Evolutionary conservation across 2,888 invertebrate genomes (phyloP).

Genomic region (Lasioglossum pauxillum): DNA sequence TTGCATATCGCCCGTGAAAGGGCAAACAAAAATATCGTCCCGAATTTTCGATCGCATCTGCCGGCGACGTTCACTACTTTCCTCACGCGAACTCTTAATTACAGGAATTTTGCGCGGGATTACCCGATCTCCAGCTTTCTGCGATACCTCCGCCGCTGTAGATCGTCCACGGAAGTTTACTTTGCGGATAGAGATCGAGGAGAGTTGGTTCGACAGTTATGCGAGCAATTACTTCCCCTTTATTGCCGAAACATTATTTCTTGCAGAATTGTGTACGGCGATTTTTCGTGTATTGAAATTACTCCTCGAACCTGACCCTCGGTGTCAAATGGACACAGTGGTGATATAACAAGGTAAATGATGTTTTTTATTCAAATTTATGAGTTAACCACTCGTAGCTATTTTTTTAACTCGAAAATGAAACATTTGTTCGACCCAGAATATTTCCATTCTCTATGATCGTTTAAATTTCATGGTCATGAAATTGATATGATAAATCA

Average conservation of each 20-base stretch:
- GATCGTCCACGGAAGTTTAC: neutral
- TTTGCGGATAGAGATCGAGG: neutral
- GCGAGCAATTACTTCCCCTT: neutral
- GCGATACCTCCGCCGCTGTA: neutral
- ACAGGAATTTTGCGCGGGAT: neutral
- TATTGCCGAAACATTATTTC: neutral
- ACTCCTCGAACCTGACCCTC: no score
- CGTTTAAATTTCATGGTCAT: no score
- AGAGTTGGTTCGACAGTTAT: neutral
- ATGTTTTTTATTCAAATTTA: no score
- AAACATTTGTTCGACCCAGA: no score
- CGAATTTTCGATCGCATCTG: neutral
- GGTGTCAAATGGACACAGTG: no score
- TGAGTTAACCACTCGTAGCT: no score
- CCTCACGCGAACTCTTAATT: conserved; percentile 6
- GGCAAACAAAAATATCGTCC: neutral
- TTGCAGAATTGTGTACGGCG: neutral
- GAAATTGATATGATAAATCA: no score
- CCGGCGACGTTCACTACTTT: neutral
- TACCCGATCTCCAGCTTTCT: neutral
- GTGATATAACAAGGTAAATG: no score
- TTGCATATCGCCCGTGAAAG: conserved; percentile 16
- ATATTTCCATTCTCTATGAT: no score
- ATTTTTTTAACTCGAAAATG: no score
- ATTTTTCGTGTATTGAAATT: neutral